Base-by-base conservation (phyloP, 2,113 vertebrate species). In the Bufo bufo region DNA sequence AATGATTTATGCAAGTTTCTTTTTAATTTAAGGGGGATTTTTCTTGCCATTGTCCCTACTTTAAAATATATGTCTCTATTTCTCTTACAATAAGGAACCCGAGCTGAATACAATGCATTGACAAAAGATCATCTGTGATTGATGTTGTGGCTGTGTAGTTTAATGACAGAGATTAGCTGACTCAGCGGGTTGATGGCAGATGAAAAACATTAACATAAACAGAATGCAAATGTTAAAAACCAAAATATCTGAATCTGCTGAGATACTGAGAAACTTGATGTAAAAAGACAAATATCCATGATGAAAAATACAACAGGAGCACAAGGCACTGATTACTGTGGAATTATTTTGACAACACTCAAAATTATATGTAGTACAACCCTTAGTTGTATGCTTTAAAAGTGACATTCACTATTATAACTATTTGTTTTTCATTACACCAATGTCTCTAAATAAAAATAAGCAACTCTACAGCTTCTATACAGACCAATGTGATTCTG, bases 121-220 rank as follows among this genome's bases (percentile, higher is more conserved):
- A 90, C 54, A 92, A 82, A 89, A 92, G 91, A 82, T 74, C 77
- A 83, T 61, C 52, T 87, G 80, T 90, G 90, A 92, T 85, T 90
- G 92, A 89, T 92, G 89, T 79, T 82, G 77, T 69, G 82, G 72
- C 91, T 90, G 80, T 86, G 85, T 77, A 91, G 87, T 93, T 89
- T 92, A 93, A 92, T 91, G 90, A 85, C 92, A 77, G 90, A 90
- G 93, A 92, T 63, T 84, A 77, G 91, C 93, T 93, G 93, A 93
- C 90, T 94, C 92, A 93, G 93, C 90, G 93, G 89, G 88, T 45
- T 89, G 52, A 56, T 91, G 80, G 89, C 91, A 93, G 89, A 89
- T 84, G 19, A 91, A 87, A 91, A 85, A 78, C 91, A 93, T 92
- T 92, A 91, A 92, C 91, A 92, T 90, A 92, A 9, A 78, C 72